Percentiles rank a stretch among this genome's conserved stretches.
Conservation (phyloP, 2,113 vertebrate genomes). For the Phyllostomus discolor region DNA sequence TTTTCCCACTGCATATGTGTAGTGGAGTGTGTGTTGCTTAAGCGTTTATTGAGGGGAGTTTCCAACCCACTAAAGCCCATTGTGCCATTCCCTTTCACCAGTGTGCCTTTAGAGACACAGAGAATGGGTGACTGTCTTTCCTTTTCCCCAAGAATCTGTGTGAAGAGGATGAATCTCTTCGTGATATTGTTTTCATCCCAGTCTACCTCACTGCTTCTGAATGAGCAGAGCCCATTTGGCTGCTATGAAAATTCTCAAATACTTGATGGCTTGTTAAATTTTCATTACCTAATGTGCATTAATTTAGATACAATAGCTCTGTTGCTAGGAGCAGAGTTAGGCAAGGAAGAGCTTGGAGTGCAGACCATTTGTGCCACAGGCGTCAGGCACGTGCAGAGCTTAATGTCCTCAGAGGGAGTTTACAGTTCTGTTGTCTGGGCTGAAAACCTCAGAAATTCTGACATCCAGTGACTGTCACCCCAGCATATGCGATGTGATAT, state of each 20-base stretch:
- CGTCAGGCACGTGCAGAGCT: background rate
- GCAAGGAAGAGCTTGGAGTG: background rate
- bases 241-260: conserved; percentile 30
- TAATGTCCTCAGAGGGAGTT: background rate
- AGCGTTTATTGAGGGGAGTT: background rate
- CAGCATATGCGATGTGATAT: background rate
- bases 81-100: conserved; percentile 17
- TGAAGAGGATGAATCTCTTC: conserved; percentile 56
- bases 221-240: conserved; percentile 36
- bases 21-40: background rate
- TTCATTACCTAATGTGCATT: conserved; percentile 50
- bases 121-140: conserved; percentile 5
- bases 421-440: background rate
- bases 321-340: conserved; percentile 50
- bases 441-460: background rate
- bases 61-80: background rate
- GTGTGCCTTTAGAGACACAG: background rate
- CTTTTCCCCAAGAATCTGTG: conserved; percentile 19
- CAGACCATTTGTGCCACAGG: background rate
- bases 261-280: conserved; percentile 50
- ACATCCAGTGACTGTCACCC: background rate
- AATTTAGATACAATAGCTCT: background rate
- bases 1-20: background rate
- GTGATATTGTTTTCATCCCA: conserved; percentile 59
- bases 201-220: conserved; percentile 44